phyloP scores from a whole-genome alignment of 1,140 invertebrate species.

The Drosophila simulans region DNA sequence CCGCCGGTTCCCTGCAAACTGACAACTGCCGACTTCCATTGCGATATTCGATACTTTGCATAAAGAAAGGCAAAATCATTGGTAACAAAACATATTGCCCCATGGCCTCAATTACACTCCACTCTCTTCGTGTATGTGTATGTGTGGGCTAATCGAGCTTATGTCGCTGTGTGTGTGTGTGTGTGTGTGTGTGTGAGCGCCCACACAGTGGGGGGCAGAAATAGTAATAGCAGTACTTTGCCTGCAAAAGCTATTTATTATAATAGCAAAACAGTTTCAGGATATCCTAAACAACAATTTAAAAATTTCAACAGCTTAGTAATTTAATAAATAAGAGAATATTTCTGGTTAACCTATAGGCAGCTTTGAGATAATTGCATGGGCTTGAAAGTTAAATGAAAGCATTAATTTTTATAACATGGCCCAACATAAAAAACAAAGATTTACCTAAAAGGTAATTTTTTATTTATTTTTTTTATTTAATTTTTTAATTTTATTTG shows the following conservation, averaged over 20 bases:
- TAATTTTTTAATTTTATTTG: no score
- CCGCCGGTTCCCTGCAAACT: constrained; percentile 18
- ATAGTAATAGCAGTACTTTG: not conserved
- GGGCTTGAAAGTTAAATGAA: no score
- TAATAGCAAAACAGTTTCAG: not conserved
- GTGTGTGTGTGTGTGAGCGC: constrained; percentile 35
- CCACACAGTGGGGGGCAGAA: constrained; percentile 4
- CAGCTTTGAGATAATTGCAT: no score
- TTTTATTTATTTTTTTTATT: no score
- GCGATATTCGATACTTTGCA: constrained; percentile 79
- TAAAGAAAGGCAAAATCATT: constrained; percentile 83
- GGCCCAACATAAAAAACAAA: no score
- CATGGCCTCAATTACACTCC: constrained; percentile 81
- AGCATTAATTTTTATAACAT: no score
- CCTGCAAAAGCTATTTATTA: not conserved
- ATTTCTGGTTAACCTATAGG: no score
- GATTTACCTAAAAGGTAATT: no score
- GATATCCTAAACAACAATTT: no score
- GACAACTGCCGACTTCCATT: constrained; percentile 55
- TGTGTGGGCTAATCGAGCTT: constrained; percentile 61
- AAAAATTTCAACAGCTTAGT: no score
- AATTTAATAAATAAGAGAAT: no score
- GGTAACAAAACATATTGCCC: constrained; percentile 80
- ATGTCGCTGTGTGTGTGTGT: constrained; percentile 34
- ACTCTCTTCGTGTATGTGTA: constrained; percentile 48